Base-by-base conservation (phyloP, 2,888 invertebrate genomes). In the Diaperis boleti region DNA sequence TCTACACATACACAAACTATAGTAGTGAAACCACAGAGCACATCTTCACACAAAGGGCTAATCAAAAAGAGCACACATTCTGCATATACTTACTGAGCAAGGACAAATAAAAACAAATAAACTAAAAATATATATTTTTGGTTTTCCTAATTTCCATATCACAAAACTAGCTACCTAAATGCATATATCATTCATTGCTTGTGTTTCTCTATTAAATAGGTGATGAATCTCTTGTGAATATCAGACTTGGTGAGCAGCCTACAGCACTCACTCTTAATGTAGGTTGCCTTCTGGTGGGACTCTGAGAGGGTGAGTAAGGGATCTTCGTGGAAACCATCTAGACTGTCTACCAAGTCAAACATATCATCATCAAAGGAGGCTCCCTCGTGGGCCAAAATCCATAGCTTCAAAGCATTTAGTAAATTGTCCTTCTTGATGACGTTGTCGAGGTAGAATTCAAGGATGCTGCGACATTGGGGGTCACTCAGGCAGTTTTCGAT, bases 191-290 rank as follows among this genome's bases (percentile, higher is more conserved):
- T 1, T 26, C 6, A 61, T 50, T 57, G 56, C 37, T 45, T 15
- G 62, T 71, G 67, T 59, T 71, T 52, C 10, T 39, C 62, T 8
- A 35, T 57, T 61, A 76, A 72, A 63, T 72, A 72, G 13, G 56
- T 29, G 45, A 74, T 70, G 64, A 76, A 76, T 22, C 29, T 42
- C 4, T 61, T 44, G 39, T 66, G 70, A 33, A 66, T 61, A 54
- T 42, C 41, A 33, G 37, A 10, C 13, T 49, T 69, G 15, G 71
- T 69, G 20, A 76, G 65, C 29, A 76, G 67, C 47, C 73, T 70
- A 64, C 70, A 72, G 56, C 75, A 76, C 65, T 76, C 75, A 18
- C 52, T 65, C 62, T 73, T 74, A 45, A 75, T 69, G 62, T 69
- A 75, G 8, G 49, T 54, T 15, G 73, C 26, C 56, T 76, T 75